Percentiles rank a stretch among this genome's conserved stretches.
Evolutionary conservation across 2,113 vertebrate genomes (phyloP).

Genomic region (Miniopterus natalensis): DNA sequence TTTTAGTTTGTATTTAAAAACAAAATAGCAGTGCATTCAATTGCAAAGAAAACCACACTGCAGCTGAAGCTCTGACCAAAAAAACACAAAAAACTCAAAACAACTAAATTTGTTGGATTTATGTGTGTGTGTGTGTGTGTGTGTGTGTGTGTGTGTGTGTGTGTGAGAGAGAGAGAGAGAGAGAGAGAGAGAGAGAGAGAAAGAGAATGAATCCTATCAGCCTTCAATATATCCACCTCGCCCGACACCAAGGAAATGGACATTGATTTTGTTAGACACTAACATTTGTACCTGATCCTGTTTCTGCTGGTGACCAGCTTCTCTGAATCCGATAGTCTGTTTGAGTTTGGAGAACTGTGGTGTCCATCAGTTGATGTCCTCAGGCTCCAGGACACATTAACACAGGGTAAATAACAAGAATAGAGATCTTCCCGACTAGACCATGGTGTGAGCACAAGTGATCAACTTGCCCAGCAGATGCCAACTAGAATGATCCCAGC

Average conservation of each 20-base stretch:
- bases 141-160: fast-evolving
- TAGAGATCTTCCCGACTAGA: background rate
- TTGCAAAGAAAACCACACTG: slow-evolving; percentile 35
- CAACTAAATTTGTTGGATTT: background rate
- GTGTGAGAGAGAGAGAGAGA: background rate
- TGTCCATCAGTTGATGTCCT: background rate
- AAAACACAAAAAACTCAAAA: background rate
- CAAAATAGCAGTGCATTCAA: slow-evolving; percentile 41
- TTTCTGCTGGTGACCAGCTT: background rate
- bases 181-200: background rate
- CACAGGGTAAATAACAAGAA: background rate
- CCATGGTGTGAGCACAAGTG: background rate
- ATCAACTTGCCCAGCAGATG: background rate
- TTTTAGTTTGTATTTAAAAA: slow-evolving; percentile 55
- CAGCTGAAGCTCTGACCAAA: background rate
- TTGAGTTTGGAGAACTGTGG: background rate
- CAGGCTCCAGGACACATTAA: background rate
- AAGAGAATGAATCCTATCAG: background rate
- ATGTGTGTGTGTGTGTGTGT: background rate
- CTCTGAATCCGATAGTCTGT: background rate
- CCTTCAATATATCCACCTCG: background rate
- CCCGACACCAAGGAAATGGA: slow-evolving; percentile 8
- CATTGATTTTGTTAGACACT: background rate
- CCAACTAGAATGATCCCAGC: background rate
- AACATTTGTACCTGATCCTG: slow-evolving; percentile 4